Percentiles rank a stretch among this genome's conserved stretches.
phyloP scores from a whole-genome alignment of 2,113 vertebrate species.

The Pogonocichla stellata region DNA sequence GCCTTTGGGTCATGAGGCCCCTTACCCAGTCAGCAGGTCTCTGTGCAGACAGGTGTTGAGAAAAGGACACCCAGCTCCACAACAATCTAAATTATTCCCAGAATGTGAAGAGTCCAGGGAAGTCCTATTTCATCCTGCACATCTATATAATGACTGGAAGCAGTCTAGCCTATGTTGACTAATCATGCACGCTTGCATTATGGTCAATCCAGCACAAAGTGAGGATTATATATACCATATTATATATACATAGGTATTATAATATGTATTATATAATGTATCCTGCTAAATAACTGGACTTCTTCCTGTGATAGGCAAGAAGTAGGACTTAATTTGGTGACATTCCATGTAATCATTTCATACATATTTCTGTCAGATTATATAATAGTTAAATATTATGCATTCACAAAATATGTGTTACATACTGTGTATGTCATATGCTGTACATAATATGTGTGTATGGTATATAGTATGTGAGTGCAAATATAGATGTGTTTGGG shows the following conservation, averaged over 20 bases:
- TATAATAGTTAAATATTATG: background rate
- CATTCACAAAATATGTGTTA: background rate
- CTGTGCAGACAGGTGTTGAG: background rate
- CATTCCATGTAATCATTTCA: background rate
- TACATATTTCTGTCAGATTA: background rate
- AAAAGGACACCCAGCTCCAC: background rate
- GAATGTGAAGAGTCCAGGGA: background rate
- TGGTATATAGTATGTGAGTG: background rate
- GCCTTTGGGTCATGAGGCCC: background rate
- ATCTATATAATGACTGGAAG: background rate
- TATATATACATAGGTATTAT: background rate
- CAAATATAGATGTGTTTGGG: background rate
- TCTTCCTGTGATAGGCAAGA: background rate
- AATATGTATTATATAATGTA: background rate
- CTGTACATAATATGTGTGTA: background rate
- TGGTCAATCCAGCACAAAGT: background rate
- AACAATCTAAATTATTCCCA: background rate
- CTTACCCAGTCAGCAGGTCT: background rate
- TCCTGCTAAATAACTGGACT: background rate
- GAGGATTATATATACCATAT: background rate
- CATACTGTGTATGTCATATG: background rate
- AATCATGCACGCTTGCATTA: background rate
- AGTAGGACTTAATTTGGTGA: background rate
- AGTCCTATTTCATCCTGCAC: background rate
- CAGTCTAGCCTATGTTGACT: background rate